Conservation (phyloP, 2,797 vertebrate species). For the Neosilurus mollespiculum region DNA sequence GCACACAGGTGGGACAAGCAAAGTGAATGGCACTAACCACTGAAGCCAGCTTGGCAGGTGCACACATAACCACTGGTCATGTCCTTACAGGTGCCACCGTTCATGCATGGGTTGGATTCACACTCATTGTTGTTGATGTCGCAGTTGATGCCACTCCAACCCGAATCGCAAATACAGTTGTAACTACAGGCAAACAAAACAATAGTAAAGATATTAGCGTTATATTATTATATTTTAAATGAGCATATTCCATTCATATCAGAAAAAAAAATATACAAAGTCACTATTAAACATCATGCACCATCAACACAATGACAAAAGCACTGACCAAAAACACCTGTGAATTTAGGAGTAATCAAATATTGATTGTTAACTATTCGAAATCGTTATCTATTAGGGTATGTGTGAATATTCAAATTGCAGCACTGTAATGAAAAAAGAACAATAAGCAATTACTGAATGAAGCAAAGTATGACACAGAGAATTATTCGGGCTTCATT, state of each 20-base stretch:
- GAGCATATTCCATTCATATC: background rate
- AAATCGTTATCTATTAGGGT: background rate
- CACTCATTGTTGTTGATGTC: conserved; percentile 95
- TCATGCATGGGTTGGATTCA: conserved; percentile 93
- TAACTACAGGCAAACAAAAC: conserved; percentile 72
- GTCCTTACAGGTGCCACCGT: conserved; percentile 91
- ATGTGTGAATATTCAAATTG: background rate
- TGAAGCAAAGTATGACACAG: too few species aligned
- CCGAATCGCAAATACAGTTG: conserved; percentile 85
- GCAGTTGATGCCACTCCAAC: conserved; percentile 93
- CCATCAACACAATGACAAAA: background rate
- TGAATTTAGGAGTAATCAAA: background rate
- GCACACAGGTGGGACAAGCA: background rate
- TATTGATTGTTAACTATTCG: background rate
- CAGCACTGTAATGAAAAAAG: background rate
- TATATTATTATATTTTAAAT: too few species aligned
- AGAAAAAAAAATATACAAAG: background rate
- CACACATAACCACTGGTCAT: conserved; percentile 95
- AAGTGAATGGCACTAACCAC: conserved; percentile 72
- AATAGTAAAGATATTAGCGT: background rate
- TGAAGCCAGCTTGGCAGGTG: conserved; percentile 89
- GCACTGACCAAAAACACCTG: background rate
- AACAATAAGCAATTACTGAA: background rate
- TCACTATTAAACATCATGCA: background rate
- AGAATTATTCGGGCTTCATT: too few species aligned